Base-by-base conservation (phyloP, 2,888 invertebrate species). In the Troides oblongomaculatus region DNA sequence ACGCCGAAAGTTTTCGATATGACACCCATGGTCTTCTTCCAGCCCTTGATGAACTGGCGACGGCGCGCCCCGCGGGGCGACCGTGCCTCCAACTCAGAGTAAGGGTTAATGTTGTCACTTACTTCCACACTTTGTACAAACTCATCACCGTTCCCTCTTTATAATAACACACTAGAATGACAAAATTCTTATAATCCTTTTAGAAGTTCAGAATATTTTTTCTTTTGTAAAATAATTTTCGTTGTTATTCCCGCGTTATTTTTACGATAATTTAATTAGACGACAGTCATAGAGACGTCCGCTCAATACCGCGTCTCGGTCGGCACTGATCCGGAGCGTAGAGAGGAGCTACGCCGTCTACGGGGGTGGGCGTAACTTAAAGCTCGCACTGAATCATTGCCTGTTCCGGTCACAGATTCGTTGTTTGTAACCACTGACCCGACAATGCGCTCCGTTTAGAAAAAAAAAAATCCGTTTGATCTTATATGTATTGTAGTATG, bases 1-100 rank as follows among this genome's bases (percentile, higher is more conserved):
- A 96, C 95, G 89, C 96, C 95, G 78, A 96, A 94, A 72, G 96
- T 95, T 88, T 96, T 96, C 72, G 96, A 95, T 79, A 96, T 95
- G 85, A 96, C 95, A 78, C 96, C 96, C 96, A 96, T 96, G 82
- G 91, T 93, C 82, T 90, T 92, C 86, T 90, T 90, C 91, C 88
- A 91, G 77, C 92, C 92, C 81, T 90, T 89, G 82, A 92, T 85
- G 84, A 91, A 87, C 83, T 89, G 90, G 84, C 92, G 91, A 84
- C 92, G 92, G 86, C 92, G 92, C 83, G 84, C 86, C 86, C 91
- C 91, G 69, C 86, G 84, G 82, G 89, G 85, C 84, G 85, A 76
- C 88, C 86, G 87, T 89, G 90, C 89, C 76, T 88, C 86, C 85
- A 75, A 79, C 73, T 81, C 87, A 74, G 82, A 84, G 87, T 91